Evolutionary conservation across 2,797 vertebrate genomes (phyloP).

Genomic region (Lithobates sylvaticus): DNA sequence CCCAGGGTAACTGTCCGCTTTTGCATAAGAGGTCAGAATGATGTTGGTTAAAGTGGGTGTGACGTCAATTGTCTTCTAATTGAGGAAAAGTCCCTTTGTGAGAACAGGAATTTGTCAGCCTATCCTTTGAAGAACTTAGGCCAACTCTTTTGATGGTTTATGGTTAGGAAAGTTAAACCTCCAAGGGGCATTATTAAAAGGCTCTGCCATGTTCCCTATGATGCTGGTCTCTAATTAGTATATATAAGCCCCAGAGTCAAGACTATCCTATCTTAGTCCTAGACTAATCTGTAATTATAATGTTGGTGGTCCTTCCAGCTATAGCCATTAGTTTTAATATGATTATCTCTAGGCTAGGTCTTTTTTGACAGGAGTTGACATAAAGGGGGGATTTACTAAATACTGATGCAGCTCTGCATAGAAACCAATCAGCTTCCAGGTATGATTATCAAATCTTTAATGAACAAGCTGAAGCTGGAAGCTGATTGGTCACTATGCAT

Average conservation of each 20-base stretch:
- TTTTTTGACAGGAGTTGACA: too few relatives aligned
- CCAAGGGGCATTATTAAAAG: neutral
- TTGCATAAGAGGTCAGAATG: neutral
- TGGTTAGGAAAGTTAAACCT: neutral
- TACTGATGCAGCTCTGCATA: too few relatives aligned
- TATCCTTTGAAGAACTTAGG: neutral
- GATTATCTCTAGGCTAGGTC: too few relatives aligned
- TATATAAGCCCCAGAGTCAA: neutral
- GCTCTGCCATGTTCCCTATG: neutral
- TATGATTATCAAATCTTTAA: too few relatives aligned
- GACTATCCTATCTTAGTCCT: too few relatives aligned
- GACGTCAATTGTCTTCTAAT: neutral
- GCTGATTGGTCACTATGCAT: too few relatives aligned
- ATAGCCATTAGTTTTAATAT: too few relatives aligned
- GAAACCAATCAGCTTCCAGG: too few relatives aligned
- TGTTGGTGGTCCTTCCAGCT: too few relatives aligned
- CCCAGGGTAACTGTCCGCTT: neutral
- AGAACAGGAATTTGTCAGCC: neutral
- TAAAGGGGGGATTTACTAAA: too few relatives aligned
- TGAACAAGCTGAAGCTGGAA: too few relatives aligned
- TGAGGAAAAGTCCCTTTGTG: neutral
- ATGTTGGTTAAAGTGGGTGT: neutral
- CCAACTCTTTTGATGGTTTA: slow-evolving; percentile 1
- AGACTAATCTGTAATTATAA: too few relatives aligned
- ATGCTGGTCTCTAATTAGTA: neutral